These are phyloP conservation scores for Galerucella calmariensis DNA, from an alignment of 2,888 invertebrate genomes.

Conservation along the genomic window DNA sequence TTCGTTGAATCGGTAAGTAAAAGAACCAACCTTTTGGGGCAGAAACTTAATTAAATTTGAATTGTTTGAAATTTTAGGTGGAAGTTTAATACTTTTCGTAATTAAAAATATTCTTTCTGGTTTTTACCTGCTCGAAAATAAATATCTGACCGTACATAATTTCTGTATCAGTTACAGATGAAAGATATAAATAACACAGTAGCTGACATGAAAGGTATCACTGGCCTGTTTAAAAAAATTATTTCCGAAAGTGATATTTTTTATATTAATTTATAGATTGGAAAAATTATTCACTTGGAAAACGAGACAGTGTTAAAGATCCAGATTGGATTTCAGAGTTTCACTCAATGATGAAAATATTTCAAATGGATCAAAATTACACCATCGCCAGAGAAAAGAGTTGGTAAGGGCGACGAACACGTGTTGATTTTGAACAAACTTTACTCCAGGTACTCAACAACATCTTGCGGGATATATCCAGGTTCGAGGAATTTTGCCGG, in stretches of 20 bases:
- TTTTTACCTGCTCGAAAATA: slow-evolving; percentile 28
- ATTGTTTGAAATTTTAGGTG: slow-evolving; percentile 18
- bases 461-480: too few species aligned
- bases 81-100: slow-evolving; percentile 21
- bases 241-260: background rate
- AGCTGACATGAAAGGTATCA: slow-evolving; percentile 37
- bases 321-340: too few species aligned
- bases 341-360: too few species aligned
- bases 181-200: slow-evolving; percentile 51
- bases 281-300: too few species aligned
- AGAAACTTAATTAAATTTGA: slow-evolving; percentile 35
- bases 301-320: too few species aligned
- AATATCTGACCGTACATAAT: slow-evolving; percentile 2
- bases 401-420: too few species aligned
- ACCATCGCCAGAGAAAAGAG: too few species aligned
- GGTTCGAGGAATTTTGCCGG: too few species aligned
- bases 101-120: slow-evolving; percentile 21
- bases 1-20: slow-evolving; percentile 28
- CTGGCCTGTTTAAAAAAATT: background rate
- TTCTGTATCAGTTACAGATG: slow-evolving; percentile 13
- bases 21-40: slow-evolving; percentile 26
- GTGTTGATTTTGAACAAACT: too few species aligned
- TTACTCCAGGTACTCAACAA: too few species aligned
- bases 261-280: too few species aligned
- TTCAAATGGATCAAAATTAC: too few species aligned